A percentile compares a stretch with the other conserved stretches of the same genome.
Conservation (phyloP, 2,113 vertebrate genomes). For the Grammomys surdaster region DNA sequence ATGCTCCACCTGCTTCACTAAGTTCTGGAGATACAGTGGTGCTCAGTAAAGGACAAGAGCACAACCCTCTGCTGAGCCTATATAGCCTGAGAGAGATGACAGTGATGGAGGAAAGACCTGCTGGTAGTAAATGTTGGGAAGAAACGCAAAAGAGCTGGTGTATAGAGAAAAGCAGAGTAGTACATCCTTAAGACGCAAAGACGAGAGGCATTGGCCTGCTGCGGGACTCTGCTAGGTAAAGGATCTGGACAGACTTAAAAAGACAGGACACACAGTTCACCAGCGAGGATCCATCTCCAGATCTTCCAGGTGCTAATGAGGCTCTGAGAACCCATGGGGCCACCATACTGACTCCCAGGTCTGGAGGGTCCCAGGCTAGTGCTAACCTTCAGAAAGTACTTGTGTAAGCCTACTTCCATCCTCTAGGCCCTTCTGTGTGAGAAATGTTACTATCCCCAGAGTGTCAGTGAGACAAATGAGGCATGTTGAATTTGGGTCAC, state of each 20-base stretch:
- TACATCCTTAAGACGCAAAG: neutral
- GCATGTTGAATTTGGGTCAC: neutral
- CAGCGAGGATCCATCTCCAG: neutral
- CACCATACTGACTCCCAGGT: neutral
- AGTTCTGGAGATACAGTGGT: neutral
- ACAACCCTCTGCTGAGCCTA: neutral
- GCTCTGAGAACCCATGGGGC: neutral
- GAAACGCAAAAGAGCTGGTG: neutral
- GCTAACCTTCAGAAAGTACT: neutral
- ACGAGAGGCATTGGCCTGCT: rapidly evolving
- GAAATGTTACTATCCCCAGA: neutral
- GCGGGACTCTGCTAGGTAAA: neutral
- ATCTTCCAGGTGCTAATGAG: neutral
- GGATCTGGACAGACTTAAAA: neutral
- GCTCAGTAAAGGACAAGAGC: neutral
- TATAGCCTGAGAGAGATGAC: too few relatives aligned
- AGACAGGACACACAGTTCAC: neutral
- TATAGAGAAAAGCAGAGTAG: neutral
- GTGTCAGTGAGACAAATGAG: neutral
- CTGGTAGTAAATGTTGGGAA: neutral
- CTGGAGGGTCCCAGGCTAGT: too few relatives aligned
- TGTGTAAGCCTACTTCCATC: neutral
- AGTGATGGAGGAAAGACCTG: neutral
- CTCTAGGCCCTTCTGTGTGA: neutral
- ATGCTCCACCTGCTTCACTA: neutral